These are phyloP conservation scores for Sphyrna mokarran DNA, from an alignment of 2,113 vertebrate genomes.

Conservation along the genomic window DNA sequence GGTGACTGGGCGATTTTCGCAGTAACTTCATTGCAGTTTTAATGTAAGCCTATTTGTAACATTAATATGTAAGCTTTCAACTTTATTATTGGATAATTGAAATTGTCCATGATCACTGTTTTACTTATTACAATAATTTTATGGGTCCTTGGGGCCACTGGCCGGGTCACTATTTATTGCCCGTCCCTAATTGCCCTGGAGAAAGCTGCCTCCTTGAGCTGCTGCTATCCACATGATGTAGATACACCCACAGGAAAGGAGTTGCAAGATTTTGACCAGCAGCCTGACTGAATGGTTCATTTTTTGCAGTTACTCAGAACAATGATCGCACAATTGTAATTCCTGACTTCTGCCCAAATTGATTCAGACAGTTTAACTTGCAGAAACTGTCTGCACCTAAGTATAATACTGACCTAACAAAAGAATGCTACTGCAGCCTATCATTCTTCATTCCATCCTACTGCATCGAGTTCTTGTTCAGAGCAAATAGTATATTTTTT, in stretches of 20 bases:
- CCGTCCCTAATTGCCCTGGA: no score
- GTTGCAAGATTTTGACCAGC: no score
- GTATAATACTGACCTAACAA: not conserved
- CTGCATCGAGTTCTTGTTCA: no score
- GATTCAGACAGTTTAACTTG: not conserved
- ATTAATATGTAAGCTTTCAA: no score
- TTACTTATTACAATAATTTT: not conserved
- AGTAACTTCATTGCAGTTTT: no score
- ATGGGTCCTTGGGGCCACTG: no score
- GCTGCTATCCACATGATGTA: no score
- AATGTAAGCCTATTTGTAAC: no score
- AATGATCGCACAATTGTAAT: not conserved
- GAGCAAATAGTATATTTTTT: not conserved
- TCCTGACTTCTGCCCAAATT: not conserved
- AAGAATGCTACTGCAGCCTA: not conserved
- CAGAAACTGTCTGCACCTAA: not conserved
- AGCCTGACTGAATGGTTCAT: not conserved
- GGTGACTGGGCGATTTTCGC: no score
- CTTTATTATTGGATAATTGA: not conserved
- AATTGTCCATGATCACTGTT: not conserved
- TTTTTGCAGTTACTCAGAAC: not conserved
- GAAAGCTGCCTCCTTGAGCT: no score
- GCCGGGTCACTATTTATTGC: no score
- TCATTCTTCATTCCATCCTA: not conserved
- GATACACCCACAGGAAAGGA: no score